phyloP scores from a whole-genome alignment of 1,140 invertebrate species.

The Tetragonula clypearis region DNA sequence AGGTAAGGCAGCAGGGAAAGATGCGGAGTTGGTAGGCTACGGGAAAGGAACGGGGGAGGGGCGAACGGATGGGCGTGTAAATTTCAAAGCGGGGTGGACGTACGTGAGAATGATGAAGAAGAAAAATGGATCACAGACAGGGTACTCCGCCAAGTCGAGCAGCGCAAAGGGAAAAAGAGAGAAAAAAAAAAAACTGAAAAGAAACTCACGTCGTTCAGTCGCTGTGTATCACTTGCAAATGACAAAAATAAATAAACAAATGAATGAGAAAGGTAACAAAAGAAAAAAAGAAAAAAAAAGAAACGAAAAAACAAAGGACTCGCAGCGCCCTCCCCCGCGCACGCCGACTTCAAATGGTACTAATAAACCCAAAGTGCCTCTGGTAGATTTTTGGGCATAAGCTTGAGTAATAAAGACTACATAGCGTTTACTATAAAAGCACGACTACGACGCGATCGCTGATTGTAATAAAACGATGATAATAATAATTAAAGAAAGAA shows the following conservation, averaged over 20 bases:
- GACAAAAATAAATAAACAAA: slow-evolving; percentile 44
- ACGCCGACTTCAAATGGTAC: slow-evolving; percentile 81
- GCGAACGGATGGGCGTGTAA: slow-evolving; percentile 14
- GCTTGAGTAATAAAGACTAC: slow-evolving; percentile 79
- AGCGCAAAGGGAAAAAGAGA: neutral
- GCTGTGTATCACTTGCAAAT: slow-evolving; percentile 56
- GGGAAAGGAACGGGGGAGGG: slow-evolving; percentile 60
- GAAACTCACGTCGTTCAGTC: slow-evolving; percentile 60
- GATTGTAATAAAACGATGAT: slow-evolving; percentile 61
- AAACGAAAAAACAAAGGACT: slow-evolving; percentile 43
- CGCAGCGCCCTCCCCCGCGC: slow-evolving; percentile 74
- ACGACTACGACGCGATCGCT: slow-evolving; percentile 64
- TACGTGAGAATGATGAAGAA: slow-evolving; percentile 20
- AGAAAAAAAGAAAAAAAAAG: slow-evolving; percentile 5
- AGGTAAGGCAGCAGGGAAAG: slow-evolving; percentile 61
- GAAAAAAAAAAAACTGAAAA: slow-evolving; percentile 55
- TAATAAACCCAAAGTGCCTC: slow-evolving; percentile 82
- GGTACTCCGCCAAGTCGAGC: slow-evolving; percentile 62
- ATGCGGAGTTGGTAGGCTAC: slow-evolving; percentile 63
- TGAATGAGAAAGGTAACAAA: neutral
- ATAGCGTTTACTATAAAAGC: slow-evolving; percentile 71
- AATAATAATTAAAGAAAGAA: slow-evolving; percentile 44
- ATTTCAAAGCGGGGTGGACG: slow-evolving; percentile 29
- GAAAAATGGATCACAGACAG: slow-evolving; percentile 57
- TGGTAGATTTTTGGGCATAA: slow-evolving; percentile 82